Evolutionary conservation across 1,140 invertebrate species (phyloP).

Genomic region (Ladona fulva): DNA sequence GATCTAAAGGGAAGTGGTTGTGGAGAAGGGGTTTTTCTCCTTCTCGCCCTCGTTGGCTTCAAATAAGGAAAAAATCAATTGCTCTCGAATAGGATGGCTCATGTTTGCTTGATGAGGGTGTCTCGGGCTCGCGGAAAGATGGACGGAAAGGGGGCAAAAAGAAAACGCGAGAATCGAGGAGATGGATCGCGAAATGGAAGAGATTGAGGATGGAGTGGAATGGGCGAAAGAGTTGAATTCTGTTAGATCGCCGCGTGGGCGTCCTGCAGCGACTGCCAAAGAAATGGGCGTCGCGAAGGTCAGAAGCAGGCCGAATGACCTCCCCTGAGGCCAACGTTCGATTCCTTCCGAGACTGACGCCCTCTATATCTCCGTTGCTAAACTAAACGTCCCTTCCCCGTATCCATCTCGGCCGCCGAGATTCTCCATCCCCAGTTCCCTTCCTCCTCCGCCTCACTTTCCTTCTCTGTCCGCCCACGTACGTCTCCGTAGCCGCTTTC

Average conservation of each 20-base stretch:
- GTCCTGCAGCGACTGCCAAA: not conserved
- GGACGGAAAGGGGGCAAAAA: no score
- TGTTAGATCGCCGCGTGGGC: not conserved
- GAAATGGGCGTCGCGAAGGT: conserved; percentile 1
- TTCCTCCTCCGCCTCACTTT: not conserved
- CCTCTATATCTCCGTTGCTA: not conserved
- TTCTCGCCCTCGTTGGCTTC: no score
- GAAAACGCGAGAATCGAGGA: not conserved
- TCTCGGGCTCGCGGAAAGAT: no score
- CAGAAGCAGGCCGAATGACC: not conserved
- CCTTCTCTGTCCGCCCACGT: not conserved
- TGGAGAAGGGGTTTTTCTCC: no score
- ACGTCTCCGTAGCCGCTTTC: no score
- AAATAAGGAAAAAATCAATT: no score
- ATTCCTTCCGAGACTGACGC: not conserved
- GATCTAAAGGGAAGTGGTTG: no score
- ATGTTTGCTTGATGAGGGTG: no score
- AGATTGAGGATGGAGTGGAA: not conserved
- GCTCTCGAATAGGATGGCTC: no score
- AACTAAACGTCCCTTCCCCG: not conserved
- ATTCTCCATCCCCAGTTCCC: not conserved
- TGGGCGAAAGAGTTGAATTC: not conserved
- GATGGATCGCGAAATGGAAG: not conserved
- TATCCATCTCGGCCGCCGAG: no score
- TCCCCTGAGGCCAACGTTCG: not conserved